These are phyloP conservation scores for Platysteira castanea DNA, from an alignment of 2,113 vertebrate species.

Conservation along the genomic window DNA sequence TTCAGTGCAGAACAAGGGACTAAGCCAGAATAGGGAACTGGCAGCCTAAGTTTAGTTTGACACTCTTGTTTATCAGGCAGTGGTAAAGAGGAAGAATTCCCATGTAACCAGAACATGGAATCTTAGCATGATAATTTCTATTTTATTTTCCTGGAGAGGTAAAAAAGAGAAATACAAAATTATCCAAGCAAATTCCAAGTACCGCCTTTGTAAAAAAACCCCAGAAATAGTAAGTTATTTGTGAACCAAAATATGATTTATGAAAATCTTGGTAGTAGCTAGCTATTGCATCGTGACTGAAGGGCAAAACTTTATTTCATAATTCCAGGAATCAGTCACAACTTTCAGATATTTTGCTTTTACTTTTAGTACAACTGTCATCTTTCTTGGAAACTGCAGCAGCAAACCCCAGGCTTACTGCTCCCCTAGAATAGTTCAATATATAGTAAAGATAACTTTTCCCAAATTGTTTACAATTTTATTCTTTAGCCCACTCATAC, in stretches of 20 bases:
- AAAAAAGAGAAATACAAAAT: neutral
- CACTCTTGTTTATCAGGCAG: neutral
- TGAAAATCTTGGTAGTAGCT: neutral
- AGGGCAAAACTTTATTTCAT: neutral
- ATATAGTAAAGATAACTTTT: neutral
- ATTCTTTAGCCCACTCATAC: neutral
- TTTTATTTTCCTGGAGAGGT: neutral
- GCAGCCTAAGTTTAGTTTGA: neutral
- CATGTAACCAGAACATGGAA: neutral
- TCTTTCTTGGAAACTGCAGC: neutral
- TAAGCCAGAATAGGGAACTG: neutral
- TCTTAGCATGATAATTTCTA: neutral
- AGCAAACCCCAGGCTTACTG: neutral
- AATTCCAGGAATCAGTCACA: neutral
- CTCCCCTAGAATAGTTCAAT: neutral
- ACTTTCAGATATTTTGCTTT: neutral
- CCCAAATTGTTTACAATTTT: neutral
- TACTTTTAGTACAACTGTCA: neutral
- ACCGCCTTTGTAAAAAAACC: fast-evolving
- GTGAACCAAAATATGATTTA: neutral
- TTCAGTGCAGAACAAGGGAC: neutral
- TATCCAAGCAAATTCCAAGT: neutral
- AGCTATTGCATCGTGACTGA: neutral
- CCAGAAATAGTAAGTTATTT: neutral
- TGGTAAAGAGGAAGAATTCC: neutral